Evolutionary conservation across 2,113 vertebrate genomes (phyloP).

Genomic region (Dinomys branickii): DNA sequence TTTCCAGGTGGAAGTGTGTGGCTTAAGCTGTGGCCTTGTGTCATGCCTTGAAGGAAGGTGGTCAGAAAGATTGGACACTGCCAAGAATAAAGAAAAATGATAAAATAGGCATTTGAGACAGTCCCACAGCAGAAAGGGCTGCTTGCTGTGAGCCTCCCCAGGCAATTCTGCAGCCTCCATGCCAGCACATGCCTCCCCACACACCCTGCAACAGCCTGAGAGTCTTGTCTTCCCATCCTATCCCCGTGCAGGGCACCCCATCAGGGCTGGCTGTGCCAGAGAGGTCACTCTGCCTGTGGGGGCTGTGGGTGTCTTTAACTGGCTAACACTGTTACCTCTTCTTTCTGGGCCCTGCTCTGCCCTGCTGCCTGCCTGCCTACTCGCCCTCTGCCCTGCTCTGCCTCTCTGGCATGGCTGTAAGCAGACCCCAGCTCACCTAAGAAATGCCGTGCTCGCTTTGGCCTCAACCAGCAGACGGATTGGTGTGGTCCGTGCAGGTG

Average conservation of each 20-base stretch:
- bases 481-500: slow-evolving; percentile 99
- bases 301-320: slow-evolving; percentile 68
- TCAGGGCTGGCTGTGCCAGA: slow-evolving; percentile 55
- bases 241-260: neutral
- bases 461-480: slow-evolving; percentile 99
- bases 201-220: neutral
- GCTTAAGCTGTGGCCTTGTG: neutral
- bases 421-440: slow-evolving; percentile 99
- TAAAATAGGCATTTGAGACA: neutral
- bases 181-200: neutral
- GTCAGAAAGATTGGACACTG: neutral
- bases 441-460: slow-evolving; percentile 99
- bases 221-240: neutral
- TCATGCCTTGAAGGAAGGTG: neutral
- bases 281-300: slow-evolving; percentile 64
- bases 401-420: slow-evolving; percentile 91
- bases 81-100: neutral
- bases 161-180: neutral
- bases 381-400: slow-evolving; percentile 86
- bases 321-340: slow-evolving; percentile 79
- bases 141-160: neutral
- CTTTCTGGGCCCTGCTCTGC: slow-evolving; percentile 80
- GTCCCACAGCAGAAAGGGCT: neutral
- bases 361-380: slow-evolving; percentile 81
- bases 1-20: neutral